phyloP scores from a whole-genome alignment of 2,113 vertebrate species.

The Dipodomys merriami region DNA sequence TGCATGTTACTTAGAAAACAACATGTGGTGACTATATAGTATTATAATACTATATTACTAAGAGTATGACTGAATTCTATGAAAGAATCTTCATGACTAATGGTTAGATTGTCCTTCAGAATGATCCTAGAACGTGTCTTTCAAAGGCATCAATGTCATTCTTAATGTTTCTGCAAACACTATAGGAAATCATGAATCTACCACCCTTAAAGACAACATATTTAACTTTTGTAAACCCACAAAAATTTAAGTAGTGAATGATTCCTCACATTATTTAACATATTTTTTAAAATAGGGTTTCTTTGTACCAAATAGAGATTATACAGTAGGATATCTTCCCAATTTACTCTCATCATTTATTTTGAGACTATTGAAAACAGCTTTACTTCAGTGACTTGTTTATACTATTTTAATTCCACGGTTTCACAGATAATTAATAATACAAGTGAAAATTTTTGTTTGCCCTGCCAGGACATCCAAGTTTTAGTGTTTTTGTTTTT shows the following conservation, averaged over 20 bases:
- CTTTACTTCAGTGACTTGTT: slow-evolving; percentile 33
- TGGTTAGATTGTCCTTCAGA: neutral
- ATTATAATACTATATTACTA: neutral
- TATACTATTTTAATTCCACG: slow-evolving; percentile 1
- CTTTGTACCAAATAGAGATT: neutral
- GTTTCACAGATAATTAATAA: slow-evolving; percentile 40
- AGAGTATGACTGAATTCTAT: neutral
- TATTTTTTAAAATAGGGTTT: neutral
- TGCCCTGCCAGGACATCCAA: neutral
- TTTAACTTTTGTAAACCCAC: neutral
- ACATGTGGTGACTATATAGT: neutral
- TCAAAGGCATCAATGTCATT: neutral
- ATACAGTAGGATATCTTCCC: neutral
- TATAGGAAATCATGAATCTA: neutral
- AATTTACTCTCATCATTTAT: neutral
- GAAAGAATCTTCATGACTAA: neutral
- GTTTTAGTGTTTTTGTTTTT: neutral
- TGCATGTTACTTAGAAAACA: neutral
- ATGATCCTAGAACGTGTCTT: neutral
- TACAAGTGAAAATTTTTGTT: slow-evolving; percentile 41
- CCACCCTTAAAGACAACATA: neutral
- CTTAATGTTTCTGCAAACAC: neutral
- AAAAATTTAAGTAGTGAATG: neutral
- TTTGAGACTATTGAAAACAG: slow-evolving; percentile 40
- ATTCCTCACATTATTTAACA: neutral